Evolutionary conservation across 2,888 invertebrate genomes (phyloP), one percentile per base, ranked within the genome.

Genomic region (Eupeodes latifasciatus): DNA sequence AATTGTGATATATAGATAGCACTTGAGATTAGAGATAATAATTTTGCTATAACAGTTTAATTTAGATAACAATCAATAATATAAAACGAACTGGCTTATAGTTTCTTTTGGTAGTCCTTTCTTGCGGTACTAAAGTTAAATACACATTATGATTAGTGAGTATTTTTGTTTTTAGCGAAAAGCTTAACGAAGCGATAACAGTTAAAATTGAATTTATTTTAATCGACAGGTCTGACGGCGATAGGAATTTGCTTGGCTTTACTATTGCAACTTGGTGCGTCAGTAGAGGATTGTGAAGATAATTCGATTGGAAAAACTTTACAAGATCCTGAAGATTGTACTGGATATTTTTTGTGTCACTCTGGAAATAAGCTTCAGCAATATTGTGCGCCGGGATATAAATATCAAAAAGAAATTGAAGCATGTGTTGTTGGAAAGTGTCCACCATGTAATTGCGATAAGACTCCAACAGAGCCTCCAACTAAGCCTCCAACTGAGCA

Each of bases 251-350:
- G 12, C 44, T 14, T 81, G 44, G 34, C 53, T 3, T n/a, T 77
- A 11, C 14, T 55, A 5, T 14, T 62, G 19, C 34, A 40, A 4
- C 36, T 55, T 9, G 64, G 74, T 11, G 36, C 27, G 10, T 11
- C 79, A 11, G 19, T 55, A 1, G 76, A 79, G 12, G 66, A 86
- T 10, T 86, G 86, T 57, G 64, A 71, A 5, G 27, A 19, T 7
- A 7, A 27, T 53, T n/a, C 79, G 2, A 27, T 47, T 61, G 83
- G 87, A 4, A 27, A 55, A 5, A 87, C 75, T 0, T 14, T 87
- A n/a, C 83, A 61, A 16, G 90, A 90, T 89, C 84, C 83, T 5
- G 85, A 90, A 6, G 89, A 90, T 57, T 90, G 90, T 49, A 81
- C 75, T 59, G 89, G 89, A 55, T 90, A 83, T 78, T 88, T 79